Evolutionary conservation across 2,888 invertebrate species (phyloP).

Genomic region (Lithodes maja): DNA sequence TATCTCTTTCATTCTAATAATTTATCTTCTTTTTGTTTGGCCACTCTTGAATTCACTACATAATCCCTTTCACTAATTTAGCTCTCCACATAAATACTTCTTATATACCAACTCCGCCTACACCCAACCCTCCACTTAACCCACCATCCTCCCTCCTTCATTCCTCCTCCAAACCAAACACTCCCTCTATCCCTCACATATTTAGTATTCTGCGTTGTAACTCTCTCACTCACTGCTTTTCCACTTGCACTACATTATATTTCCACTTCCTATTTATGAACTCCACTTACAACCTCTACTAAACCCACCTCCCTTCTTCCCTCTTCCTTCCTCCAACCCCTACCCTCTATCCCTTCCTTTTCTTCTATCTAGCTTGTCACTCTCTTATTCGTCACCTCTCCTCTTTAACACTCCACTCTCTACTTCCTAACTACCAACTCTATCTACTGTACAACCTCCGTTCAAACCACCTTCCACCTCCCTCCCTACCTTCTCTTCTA

Average conservation of each 20-base stretch:
- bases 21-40: no score
- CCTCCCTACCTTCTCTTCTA: neutral
- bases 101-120: neutral
- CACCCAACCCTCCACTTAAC: neutral
- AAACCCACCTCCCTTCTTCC: neutral
- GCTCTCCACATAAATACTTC: no score
- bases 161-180: neutral
- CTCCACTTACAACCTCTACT: neutral
- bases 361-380: neutral
- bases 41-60: no score
- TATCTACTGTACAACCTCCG: neutral
- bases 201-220: neutral
- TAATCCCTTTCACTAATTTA: no score
- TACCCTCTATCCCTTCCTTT: conserved; percentile 8
- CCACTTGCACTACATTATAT: neutral
- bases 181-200: neutral
- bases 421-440: neutral
- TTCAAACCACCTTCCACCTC: no score
- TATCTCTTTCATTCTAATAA: no score
- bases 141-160: neutral
- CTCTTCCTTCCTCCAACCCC: neutral
- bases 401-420: neutral
- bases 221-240: neutral
- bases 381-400: neutral
- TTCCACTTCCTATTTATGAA: neutral